Conservation (phyloP, 2,888 invertebrate genomes). For the Drosophila flavopinicola region DNA sequence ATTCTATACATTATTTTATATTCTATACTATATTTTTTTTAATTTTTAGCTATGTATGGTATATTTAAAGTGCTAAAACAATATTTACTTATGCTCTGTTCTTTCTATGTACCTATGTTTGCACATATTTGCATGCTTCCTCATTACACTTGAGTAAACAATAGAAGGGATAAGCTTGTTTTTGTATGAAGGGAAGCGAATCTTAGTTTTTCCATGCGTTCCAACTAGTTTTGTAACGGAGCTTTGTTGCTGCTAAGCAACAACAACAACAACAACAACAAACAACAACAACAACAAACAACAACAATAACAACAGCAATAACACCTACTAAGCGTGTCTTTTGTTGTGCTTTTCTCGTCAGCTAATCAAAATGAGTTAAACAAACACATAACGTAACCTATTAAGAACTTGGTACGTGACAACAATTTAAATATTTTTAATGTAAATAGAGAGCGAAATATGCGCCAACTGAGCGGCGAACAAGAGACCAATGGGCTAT, state of each 20-base stretch:
- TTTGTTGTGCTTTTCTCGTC: constrained; percentile 65
- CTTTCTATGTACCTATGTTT: background rate
- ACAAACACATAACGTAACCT: constrained; percentile 80
- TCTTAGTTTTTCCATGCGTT: constrained; percentile 3
- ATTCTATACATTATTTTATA: background rate
- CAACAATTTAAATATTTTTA: constrained; percentile 79
- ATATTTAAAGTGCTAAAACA: background rate
- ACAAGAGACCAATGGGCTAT: constrained; percentile 53
- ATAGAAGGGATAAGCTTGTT: background rate
- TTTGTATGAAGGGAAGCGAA: background rate
- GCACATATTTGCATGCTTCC: constrained; percentile 14
- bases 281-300: background rate
- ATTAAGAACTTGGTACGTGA: constrained; percentile 79
- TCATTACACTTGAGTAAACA: constrained; percentile 51
- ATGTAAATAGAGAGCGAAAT: constrained; percentile 72
- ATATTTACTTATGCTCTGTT: background rate
- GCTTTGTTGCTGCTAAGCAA: constrained; percentile 7
- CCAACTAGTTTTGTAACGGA: constrained; percentile 33
- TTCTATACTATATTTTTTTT: background rate
- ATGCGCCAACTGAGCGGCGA: constrained; percentile 33
- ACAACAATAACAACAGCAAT: constrained; percentile 3
- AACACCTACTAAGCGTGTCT: constrained; percentile 51
- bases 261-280: constrained; percentile 1
- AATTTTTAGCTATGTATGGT: too few species aligned
- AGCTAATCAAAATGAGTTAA: constrained; percentile 78